These are phyloP conservation scores for Cenopis cana DNA, from an alignment of 2,888 invertebrate genomes.

Conservation along the genomic window DNA sequence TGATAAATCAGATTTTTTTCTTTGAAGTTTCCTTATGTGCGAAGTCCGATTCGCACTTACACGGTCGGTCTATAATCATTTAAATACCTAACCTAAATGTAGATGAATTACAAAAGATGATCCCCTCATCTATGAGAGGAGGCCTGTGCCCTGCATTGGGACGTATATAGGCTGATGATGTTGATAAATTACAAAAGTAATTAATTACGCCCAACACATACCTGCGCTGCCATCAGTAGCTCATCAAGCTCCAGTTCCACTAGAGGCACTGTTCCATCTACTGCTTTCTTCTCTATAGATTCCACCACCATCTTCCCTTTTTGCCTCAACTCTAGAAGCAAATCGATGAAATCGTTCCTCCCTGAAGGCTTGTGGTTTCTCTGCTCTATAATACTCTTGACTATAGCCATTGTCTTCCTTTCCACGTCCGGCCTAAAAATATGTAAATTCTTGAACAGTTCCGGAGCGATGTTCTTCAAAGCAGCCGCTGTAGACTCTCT, in stretches of 20 bases:
- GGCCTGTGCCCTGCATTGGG: too few relatives aligned
- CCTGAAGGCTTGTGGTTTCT: constrained; percentile 54
- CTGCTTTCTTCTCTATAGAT: constrained; percentile 51
- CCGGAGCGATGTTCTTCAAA: constrained; percentile 3
- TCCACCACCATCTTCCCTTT: constrained; percentile 55
- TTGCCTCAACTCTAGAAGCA: constrained; percentile 58
- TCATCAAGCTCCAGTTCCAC: constrained; percentile 57
- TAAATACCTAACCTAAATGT: too few relatives aligned
- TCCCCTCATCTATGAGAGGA: too few relatives aligned
- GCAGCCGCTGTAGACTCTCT: background rate
- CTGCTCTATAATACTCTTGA: constrained; percentile 52
- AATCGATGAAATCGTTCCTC: constrained; percentile 61
- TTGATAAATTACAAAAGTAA: too few relatives aligned
- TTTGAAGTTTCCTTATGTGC: too few relatives aligned
- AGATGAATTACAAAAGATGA: too few relatives aligned
- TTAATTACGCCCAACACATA: too few relatives aligned
- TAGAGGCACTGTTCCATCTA: constrained; percentile 49
- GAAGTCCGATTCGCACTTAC: too few relatives aligned
- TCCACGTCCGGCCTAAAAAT: background rate
- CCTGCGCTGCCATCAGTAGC: constrained; percentile 57
- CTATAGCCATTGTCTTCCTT: constrained; percentile 40
- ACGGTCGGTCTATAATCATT: too few relatives aligned
- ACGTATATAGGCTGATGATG: too few relatives aligned
- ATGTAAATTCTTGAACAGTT: background rate
- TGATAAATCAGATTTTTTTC: too few relatives aligned